A percentile compares a stretch with the other conserved stretches of the same genome.
phyloP scores from a whole-genome alignment of 2,797 vertebrate genomes.

The Danio kyathit region DNA sequence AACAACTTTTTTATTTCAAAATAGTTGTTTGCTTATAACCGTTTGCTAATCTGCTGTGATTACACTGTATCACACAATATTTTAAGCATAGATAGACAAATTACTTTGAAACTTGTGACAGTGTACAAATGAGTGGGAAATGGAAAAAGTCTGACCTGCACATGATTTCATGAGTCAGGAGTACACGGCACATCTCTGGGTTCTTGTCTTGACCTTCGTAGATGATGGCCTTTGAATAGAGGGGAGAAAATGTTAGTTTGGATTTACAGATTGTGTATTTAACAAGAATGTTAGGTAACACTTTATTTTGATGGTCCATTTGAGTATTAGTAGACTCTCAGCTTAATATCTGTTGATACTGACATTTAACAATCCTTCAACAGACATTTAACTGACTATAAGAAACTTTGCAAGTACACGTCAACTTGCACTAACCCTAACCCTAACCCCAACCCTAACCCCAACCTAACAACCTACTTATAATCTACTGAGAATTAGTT shows the following conservation, averaged over 20 bases:
- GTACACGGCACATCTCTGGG: slow-evolving; percentile 98
- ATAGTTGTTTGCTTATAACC: neutral
- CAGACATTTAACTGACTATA: no score
- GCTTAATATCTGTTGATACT: no score
- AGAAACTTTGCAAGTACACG: no score
- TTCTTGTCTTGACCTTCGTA: slow-evolving; percentile 99
- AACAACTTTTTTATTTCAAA: no score
- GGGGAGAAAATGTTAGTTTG: neutral
- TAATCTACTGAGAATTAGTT: no score
- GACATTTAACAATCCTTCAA: no score
- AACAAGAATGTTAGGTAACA: neutral
- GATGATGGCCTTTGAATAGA: slow-evolving; percentile 83
- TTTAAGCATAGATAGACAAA: neutral
- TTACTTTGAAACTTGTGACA: neutral
- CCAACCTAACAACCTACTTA: no score
- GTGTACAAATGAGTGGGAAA: neutral
- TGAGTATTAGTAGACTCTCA: no score
- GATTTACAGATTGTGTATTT: neutral
- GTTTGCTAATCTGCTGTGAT: neutral
- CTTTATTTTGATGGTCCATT: no score
- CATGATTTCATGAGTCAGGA: slow-evolving; percentile 99
- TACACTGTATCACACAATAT: neutral
- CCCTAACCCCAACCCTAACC: no score
- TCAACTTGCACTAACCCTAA: no score
- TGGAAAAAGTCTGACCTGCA: slow-evolving; percentile 84